Percentiles rank a stretch among this genome's conserved stretches.
Evolutionary conservation across 1,140 invertebrate species (phyloP).

Genomic region (Pogonomyrmex californicus): DNA sequence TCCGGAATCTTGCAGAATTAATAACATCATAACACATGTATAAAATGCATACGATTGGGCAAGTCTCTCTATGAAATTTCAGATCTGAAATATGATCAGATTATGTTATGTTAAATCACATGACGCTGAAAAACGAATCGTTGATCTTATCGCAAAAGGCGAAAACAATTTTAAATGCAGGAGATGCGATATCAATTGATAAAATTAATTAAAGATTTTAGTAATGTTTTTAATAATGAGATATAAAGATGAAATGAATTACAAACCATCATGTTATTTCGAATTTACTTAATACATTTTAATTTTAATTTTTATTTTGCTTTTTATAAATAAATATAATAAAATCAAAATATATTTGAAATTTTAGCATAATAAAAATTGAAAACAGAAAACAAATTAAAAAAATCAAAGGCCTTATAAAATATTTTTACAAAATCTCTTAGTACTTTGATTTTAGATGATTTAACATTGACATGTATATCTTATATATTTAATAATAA

Average conservation of each 20-base stretch:
- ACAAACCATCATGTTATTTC: not conserved
- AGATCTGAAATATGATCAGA: constrained; percentile 18
- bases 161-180: constrained; percentile 13
- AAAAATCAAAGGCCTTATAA: no score
- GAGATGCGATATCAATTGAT: not conserved
- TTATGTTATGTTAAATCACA: constrained; percentile 14
- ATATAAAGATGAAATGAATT: not conserved
- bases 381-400: not conserved
- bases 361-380: not conserved
- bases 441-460: not conserved
- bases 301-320: not conserved
- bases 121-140: not conserved
- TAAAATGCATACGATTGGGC: constrained; percentile 7
- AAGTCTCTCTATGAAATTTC: not conserved
- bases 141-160: not conserved
- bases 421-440: no score
- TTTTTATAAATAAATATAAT: constrained; percentile 22
- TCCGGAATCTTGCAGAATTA: not conserved
- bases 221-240: constrained; percentile 12
- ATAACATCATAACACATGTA: not conserved
- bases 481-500: not conserved
- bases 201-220: constrained; percentile 5
- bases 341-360: not conserved
- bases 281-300: constrained; percentile 4
- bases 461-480: not conserved